phyloP scores from a whole-genome alignment of 2,113 vertebrate genomes.

The Clinocottus analis region DNA sequence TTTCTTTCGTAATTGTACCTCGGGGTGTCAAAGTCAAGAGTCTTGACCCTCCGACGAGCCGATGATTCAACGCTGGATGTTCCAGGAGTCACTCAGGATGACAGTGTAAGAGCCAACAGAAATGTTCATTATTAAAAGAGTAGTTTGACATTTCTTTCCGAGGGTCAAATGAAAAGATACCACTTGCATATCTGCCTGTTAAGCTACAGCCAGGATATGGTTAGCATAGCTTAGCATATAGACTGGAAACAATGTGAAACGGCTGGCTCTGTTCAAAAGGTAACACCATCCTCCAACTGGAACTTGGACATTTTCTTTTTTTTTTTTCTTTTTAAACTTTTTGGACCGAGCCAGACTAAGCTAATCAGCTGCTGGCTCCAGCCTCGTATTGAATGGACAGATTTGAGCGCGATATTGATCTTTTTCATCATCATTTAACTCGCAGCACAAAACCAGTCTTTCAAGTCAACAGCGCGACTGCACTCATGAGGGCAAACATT shows the following conservation, averaged over 20 bases:
- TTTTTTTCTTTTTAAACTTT: too few relatives aligned
- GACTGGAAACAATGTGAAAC: not conserved
- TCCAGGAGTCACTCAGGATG: not conserved
- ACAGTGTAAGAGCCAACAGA: not conserved
- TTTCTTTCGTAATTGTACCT: not conserved
- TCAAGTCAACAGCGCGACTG: too few relatives aligned
- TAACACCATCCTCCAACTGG: not conserved
- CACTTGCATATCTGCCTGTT: not conserved
- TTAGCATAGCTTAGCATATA: too few relatives aligned
- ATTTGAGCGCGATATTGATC: not conserved
- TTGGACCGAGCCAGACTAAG: too few relatives aligned
- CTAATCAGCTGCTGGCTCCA: not conserved
- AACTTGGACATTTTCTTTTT: too few relatives aligned
- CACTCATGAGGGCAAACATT: not conserved
- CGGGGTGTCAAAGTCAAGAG: not conserved
- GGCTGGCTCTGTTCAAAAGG: not conserved
- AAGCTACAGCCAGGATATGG: not conserved
- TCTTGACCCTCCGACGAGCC: conserved; percentile 15
- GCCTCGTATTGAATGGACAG: not conserved
- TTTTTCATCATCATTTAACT: not conserved
- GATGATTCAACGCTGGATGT: conserved; percentile 15
- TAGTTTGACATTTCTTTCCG: not conserved
- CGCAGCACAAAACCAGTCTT: too few relatives aligned
- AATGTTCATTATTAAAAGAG: not conserved
- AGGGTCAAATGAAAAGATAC: not conserved